These are phyloP conservation scores for Lithobius niger DNA, from an alignment of 1,140 invertebrate species.

Conservation along the genomic window DNA sequence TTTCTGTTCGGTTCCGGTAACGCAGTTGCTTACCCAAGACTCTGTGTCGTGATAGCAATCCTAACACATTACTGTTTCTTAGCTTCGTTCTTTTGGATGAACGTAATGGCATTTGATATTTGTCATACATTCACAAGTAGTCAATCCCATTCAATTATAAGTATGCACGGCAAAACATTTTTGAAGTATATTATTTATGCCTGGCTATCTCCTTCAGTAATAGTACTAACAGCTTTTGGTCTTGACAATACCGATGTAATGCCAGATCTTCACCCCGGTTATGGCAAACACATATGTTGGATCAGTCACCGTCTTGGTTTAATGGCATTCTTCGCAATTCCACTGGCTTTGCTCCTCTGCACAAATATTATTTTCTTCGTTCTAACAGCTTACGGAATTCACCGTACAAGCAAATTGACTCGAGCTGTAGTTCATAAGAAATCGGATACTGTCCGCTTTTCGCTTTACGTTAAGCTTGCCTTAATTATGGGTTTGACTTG, in stretches of 20 bases:
- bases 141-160: slow-evolving; percentile 6
- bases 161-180: slow-evolving; percentile 11
- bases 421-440: neutral
- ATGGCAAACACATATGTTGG: slow-evolving; percentile 28
- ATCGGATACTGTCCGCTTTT: slow-evolving; percentile 19
- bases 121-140: slow-evolving; percentile 57
- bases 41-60: slow-evolving; percentile 43
- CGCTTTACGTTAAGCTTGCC: slow-evolving; percentile 37
- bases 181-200: slow-evolving; percentile 27
- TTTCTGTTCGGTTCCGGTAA: slow-evolving; percentile 30
- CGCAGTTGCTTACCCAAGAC: neutral
- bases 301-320: slow-evolving; percentile 25
- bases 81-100: slow-evolving; percentile 90
- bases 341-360: slow-evolving; percentile 28
- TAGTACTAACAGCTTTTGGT: slow-evolving; percentile 21
- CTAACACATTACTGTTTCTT: slow-evolving; percentile 85
- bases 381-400: slow-evolving; percentile 24
- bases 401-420: slow-evolving; percentile 11
- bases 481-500: slow-evolving; percentile 39
- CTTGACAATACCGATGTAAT: slow-evolving; percentile 20
- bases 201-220: slow-evolving; percentile 26
- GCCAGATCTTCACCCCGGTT: slow-evolving; percentile 20
- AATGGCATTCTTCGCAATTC: slow-evolving; percentile 31
- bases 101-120: slow-evolving; percentile 90
- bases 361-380: slow-evolving; percentile 32